Evolutionary conservation across 92 coral and sea anemone genomes (phyloP).

Genomic region (Porites rus): DNA sequence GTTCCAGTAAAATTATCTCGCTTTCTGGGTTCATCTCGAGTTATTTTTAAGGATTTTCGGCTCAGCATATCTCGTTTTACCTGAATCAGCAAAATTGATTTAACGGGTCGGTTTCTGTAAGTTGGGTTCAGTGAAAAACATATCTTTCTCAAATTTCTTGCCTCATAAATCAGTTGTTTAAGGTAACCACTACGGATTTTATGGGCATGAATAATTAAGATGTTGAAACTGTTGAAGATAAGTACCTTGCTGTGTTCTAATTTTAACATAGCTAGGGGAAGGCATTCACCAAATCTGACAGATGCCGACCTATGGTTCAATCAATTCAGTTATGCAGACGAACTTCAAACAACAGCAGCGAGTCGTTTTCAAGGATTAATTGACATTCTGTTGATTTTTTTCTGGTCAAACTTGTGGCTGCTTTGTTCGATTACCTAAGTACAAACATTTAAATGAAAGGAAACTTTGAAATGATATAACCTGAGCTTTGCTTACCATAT

Average conservation of each 20-base stretch:
- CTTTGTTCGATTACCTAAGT: neutral
- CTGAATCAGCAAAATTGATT: neutral
- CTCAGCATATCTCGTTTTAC: neutral
- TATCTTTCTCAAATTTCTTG: neutral
- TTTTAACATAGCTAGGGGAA: neutral
- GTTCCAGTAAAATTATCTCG: neutral
- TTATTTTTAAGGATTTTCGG: neutral
- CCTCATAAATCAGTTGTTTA: neutral
- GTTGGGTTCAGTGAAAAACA: neutral
- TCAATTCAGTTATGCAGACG: too few relatives aligned
- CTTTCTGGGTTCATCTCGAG: neutral
- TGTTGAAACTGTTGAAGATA: constrained; percentile 10
- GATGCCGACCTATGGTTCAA: neutral
- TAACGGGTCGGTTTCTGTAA: neutral
- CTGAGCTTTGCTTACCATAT: neutral
- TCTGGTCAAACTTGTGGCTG: neutral
- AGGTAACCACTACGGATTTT: neutral
- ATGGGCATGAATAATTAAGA: constrained; percentile 34
- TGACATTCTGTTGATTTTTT: neutral
- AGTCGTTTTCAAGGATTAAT: neutral
- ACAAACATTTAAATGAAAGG: neutral
- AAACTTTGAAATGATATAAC: neutral
- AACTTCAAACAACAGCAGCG: neutral
- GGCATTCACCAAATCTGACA: neutral
- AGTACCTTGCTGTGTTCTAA: constrained; percentile 21